These are phyloP conservation scores for Megaleporinus macrocephalus DNA, from an alignment of 2,113 vertebrate species.

Conservation along the genomic window DNA sequence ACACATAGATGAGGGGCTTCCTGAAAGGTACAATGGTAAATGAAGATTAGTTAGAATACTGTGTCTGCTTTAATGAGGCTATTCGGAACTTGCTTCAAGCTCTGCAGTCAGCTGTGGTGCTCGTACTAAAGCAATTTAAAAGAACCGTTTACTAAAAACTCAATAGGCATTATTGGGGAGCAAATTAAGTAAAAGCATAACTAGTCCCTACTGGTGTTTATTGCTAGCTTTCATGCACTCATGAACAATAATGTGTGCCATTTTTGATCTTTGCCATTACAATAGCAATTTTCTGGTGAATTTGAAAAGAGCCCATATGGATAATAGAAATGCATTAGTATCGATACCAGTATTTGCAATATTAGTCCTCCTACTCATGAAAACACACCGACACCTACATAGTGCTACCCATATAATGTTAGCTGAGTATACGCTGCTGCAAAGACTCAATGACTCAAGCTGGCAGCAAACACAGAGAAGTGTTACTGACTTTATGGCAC, in stretches of 20 bases:
- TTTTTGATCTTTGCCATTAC: neutral
- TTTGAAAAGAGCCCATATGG: neutral
- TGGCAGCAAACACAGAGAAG: too few species aligned
- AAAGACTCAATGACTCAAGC: too few species aligned
- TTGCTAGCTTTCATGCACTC: neutral
- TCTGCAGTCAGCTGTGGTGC: neutral
- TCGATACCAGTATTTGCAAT: too few species aligned
- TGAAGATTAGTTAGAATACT: neutral
- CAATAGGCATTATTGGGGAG: neutral
- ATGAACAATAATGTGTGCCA: neutral
- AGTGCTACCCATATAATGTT: too few species aligned
- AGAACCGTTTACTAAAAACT: neutral
- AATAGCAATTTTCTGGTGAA: neutral
- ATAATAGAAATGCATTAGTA: too few species aligned
- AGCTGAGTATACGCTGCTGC: too few species aligned
- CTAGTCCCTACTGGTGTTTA: neutral
- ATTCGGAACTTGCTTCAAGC: neutral
- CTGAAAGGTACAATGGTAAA: neutral
- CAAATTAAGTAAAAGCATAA: neutral
- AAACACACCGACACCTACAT: too few species aligned
- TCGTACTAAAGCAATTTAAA: neutral
- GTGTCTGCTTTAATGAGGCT: neutral
- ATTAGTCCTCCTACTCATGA: too few species aligned
- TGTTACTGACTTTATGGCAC: too few species aligned
- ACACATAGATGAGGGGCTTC: neutral